Percentiles rank a stretch among this genome's conserved stretches.
Evolutionary conservation across 2,888 invertebrate species (phyloP).

Genomic region (Anthophora plumipes): DNA sequence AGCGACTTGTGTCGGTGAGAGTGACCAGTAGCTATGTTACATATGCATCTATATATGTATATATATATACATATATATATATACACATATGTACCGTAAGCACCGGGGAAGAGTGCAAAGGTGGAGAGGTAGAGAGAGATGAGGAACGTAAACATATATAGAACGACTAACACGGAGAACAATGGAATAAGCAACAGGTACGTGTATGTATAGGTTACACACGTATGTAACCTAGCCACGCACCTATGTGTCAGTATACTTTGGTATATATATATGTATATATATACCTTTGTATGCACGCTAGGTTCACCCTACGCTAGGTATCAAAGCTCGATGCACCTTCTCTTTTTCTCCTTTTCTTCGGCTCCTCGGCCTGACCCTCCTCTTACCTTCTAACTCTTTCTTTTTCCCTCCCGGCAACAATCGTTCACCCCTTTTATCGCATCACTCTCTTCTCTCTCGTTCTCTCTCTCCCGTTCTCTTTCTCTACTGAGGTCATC

Average conservation of each 20-base stretch:
- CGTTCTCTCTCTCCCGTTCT: not conserved
- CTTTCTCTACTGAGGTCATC: not conserved
- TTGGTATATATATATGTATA: slow-evolving; percentile 8
- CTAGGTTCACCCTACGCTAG: slow-evolving; percentile 67
- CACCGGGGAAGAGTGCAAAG: slow-evolving; percentile 35
- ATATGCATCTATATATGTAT: no score
- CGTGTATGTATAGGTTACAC: slow-evolving; percentile 53
- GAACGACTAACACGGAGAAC: slow-evolving; percentile 57
- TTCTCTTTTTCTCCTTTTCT: slow-evolving; percentile 54
- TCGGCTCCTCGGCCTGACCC: slow-evolving; percentile 20
- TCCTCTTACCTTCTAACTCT: not conserved
- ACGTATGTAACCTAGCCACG: slow-evolving; percentile 28
- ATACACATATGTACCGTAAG: slow-evolving; percentile 19
- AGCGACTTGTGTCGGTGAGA: slow-evolving; percentile 18
- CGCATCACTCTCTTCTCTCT: slow-evolving; percentile 18
- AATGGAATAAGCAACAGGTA: slow-evolving; percentile 82
- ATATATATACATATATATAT: no score
- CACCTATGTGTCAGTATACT: slow-evolving; percentile 12
- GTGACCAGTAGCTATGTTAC: slow-evolving; percentile 26
- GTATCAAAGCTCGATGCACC: slow-evolving; percentile 72
- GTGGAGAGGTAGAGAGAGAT: slow-evolving; percentile 44
- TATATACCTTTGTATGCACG: slow-evolving; percentile 33
- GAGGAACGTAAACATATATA: slow-evolving; percentile 39
- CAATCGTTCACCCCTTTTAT: slow-evolving; percentile 53
- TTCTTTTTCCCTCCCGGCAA: not conserved